Conservation (phyloP, 1,140 invertebrate genomes). For the Choristoneura fumiferana region DNA sequence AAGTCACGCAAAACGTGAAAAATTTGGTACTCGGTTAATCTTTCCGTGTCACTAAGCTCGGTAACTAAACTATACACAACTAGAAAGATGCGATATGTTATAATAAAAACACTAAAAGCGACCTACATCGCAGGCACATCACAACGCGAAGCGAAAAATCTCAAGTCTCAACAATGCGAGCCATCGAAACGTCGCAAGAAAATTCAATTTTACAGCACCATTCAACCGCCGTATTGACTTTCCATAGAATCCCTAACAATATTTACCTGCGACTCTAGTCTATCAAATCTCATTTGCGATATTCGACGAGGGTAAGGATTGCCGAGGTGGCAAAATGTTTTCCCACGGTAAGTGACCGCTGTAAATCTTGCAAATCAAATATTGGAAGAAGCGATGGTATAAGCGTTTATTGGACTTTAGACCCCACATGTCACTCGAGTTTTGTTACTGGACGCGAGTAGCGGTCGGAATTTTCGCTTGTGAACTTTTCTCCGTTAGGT, state of each 20-base stretch:
- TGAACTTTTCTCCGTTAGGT: no score
- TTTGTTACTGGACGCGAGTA: background rate
- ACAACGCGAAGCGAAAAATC: background rate
- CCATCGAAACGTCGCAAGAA: background rate
- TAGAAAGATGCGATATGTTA: no score
- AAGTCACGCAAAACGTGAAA: no score
- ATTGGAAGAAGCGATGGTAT: background rate
- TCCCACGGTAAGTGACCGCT: background rate
- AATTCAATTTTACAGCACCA: constrained; percentile 1
- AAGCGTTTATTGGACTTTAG: background rate
- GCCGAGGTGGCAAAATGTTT: background rate
- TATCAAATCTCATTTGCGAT: constrained; percentile 1
- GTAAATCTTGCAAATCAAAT: constrained; percentile 4
- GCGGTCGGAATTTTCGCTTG: no score
- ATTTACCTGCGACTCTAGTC: constrained; percentile 4
- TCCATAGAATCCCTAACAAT: background rate
- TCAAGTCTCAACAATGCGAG: background rate
- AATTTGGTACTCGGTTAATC: no score
- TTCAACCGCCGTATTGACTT: background rate
- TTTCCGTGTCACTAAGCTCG: no score
- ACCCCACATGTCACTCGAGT: background rate
- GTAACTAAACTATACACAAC: no score
- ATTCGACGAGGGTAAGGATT: background rate
- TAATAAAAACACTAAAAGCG: no score
- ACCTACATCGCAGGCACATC: no score